These are phyloP conservation scores for Gonioctena quinquepunctata DNA, from an alignment of 1,140 invertebrate genomes.

Conservation along the genomic window DNA sequence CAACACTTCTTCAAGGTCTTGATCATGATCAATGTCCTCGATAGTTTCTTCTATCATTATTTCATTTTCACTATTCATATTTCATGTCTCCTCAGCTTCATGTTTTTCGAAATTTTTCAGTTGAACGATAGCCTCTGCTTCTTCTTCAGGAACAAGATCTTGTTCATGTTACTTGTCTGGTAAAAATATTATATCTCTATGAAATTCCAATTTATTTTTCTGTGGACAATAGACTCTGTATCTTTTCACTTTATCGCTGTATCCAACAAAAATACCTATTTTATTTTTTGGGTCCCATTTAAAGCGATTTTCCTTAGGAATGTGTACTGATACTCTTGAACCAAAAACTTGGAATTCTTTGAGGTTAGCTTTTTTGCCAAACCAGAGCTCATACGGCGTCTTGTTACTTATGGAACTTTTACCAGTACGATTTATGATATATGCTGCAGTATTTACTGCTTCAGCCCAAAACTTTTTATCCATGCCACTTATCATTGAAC, in stretches of 20 bases:
- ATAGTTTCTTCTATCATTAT: no score
- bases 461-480: slow-evolving; percentile 53
- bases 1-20: no score
- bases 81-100: no score
- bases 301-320: slow-evolving; percentile 49
- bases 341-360: slow-evolving; percentile 50
- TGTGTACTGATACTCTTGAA: slow-evolving; percentile 46
- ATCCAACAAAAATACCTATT: slow-evolving; percentile 52
- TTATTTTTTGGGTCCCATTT: slow-evolving; percentile 52
- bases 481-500: slow-evolving; percentile 47
- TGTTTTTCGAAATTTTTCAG: no score
- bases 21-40: no score
- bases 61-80: no score
- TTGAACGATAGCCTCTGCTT: no score
- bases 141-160: no score
- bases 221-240: slow-evolving; percentile 16
- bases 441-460: slow-evolving; percentile 51
- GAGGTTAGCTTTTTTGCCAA: slow-evolving; percentile 38
- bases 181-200: slow-evolving; percentile 20
- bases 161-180: no score
- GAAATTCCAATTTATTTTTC: slow-evolving; percentile 16
- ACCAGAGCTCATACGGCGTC: slow-evolving; percentile 53
- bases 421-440: slow-evolving; percentile 53
- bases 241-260: slow-evolving; percentile 37
- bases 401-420: slow-evolving; percentile 41